Percentiles rank a stretch among this genome's conserved stretches.
Conservation (phyloP, 2,113 vertebrate genomes). For the Chrysemys picta region DNA sequence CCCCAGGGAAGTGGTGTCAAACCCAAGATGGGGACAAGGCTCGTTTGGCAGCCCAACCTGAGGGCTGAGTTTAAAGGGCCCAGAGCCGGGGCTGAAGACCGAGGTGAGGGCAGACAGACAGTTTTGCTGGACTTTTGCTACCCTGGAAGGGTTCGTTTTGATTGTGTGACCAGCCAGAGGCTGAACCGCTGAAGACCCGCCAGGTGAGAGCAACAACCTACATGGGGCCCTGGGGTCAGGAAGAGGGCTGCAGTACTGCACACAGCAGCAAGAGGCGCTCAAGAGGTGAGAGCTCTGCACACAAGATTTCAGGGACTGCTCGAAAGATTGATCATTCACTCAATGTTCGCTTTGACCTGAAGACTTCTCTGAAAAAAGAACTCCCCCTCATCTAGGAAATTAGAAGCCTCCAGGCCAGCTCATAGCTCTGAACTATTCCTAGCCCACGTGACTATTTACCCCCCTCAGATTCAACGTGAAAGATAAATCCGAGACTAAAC, state of each 20-base stretch:
- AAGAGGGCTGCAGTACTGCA: background rate
- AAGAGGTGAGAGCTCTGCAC: background rate
- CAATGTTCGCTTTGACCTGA: background rate
- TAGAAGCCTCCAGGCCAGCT: background rate
- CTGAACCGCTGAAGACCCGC: too few relatives aligned
- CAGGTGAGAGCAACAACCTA: too few relatives aligned
- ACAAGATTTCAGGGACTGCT: background rate
- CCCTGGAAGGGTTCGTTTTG: too few relatives aligned
- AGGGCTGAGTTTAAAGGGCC: too few relatives aligned
- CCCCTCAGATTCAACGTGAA: background rate
- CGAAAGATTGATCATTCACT: background rate
- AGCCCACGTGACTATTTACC: background rate
- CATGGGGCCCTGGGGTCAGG: background rate
- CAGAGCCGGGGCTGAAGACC: too few relatives aligned
- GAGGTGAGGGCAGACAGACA: too few relatives aligned
- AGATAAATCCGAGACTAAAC: background rate
- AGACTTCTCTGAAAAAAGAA: background rate
- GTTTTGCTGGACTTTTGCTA: too few relatives aligned
- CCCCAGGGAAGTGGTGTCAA: too few relatives aligned
- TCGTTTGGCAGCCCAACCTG: too few relatives aligned
- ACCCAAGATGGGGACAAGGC: too few relatives aligned
- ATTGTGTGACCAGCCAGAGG: too few relatives aligned
- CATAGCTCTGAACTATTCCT: background rate
- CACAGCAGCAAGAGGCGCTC: background rate
- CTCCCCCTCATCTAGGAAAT: background rate